phyloP scores from a whole-genome alignment of 2,797 vertebrate species.

The Distichodus sexfasciatus region DNA sequence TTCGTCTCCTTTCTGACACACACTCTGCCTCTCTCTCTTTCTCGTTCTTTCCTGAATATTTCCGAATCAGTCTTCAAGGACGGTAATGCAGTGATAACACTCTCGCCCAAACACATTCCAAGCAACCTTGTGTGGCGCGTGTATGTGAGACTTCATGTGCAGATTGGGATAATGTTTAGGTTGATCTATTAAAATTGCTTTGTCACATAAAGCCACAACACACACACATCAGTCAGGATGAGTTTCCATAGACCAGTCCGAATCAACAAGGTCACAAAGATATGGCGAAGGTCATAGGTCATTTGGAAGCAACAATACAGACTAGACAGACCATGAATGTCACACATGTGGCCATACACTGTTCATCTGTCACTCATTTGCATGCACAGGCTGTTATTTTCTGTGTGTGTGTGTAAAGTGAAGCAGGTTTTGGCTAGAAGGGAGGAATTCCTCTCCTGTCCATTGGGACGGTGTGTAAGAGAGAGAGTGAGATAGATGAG shows the following conservation, averaged over 20 bases:
- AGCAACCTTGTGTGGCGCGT: conserved; percentile 23
- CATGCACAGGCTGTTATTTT: not conserved
- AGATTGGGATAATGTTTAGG: too few species aligned
- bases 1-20: not conserved
- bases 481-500: conserved; percentile 22
- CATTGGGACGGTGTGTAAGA: too few species aligned
- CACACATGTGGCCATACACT: not conserved
- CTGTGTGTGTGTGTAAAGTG: conserved; percentile 37
- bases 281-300: conserved; percentile 26
- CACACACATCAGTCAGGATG: too few species aligned
- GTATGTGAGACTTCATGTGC: too few species aligned
- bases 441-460: conserved; percentile 36
- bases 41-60: not conserved
- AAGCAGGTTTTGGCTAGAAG: conserved; percentile 33
- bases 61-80: conserved; percentile 32
- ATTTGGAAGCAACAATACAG: conserved; percentile 32
- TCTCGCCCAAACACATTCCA: not conserved
- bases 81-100: conserved; percentile 22
- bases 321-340: conserved; percentile 19
- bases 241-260: too few species aligned
- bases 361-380: not conserved
- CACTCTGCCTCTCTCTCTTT: not conserved
- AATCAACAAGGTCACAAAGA: conserved; percentile 15
- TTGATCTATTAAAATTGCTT: too few species aligned
- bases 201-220: not conserved